phyloP scores from a whole-genome alignment of 1,140 invertebrate species.

The Delia radicum region DNA sequence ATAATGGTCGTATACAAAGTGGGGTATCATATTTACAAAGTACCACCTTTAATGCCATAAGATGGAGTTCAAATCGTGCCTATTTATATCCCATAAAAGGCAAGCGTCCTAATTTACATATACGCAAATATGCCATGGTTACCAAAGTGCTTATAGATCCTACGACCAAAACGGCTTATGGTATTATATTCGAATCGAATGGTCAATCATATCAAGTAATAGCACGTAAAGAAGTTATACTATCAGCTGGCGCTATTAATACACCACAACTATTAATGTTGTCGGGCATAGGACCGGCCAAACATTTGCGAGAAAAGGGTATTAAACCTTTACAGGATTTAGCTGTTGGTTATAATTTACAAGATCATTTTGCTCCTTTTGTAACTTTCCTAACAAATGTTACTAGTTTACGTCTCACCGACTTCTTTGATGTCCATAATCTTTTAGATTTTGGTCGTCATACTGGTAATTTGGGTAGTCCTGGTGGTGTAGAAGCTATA shows the following conservation, averaged over 20 bases:
- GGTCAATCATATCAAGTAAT: constrained; percentile 59
- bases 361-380: constrained; percentile 75
- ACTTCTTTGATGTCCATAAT: constrained; percentile 33
- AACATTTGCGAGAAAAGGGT: constrained; percentile 64
- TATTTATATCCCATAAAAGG: constrained; percentile 68
- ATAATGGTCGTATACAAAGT: constrained; percentile 66
- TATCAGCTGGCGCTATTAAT: constrained; percentile 73
- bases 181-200: constrained; percentile 27
- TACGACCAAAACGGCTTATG: constrained; percentile 46
- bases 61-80: constrained; percentile 72
- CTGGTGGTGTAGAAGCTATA: constrained; percentile 78
- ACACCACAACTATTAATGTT: constrained; percentile 78
- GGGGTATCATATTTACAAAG: constrained; percentile 67
- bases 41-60: constrained; percentile 67
- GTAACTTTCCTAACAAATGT: constrained; percentile 67
- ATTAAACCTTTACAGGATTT: constrained; percentile 69
- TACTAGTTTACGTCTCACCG: constrained; percentile 35
- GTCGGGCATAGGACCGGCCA: constrained; percentile 73
- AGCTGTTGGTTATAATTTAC: constrained; percentile 75
- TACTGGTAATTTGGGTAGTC: constrained; percentile 68
- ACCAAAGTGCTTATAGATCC: constrained; percentile 74
- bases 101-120: constrained; percentile 64
- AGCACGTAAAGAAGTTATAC: constrained; percentile 72
- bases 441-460: constrained; percentile 62
- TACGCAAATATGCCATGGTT: constrained; percentile 66